These are phyloP conservation scores for Bursaphelenchus mucronatus DNA, from an alignment of 1,140 invertebrate genomes.

Conservation along the genomic window DNA sequence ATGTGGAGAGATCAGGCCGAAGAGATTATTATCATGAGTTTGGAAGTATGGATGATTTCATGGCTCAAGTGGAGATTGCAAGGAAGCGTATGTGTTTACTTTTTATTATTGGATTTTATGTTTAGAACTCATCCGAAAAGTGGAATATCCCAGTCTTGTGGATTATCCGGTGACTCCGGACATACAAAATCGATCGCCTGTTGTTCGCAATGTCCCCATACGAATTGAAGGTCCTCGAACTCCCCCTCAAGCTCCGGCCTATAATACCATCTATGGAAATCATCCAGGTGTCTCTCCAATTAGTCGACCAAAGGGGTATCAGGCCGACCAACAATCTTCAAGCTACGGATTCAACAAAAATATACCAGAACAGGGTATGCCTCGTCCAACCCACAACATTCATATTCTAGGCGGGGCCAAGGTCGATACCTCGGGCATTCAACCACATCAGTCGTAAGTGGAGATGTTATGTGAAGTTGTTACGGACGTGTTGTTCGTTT, in stretches of 20 bases:
- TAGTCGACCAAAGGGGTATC: background rate
- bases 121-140: background rate
- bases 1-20: background rate
- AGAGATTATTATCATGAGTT: background rate
- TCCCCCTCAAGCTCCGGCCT: background rate
- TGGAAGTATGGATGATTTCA: background rate
- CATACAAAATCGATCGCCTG: background rate
- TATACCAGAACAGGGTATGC: background rate
- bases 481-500: no score
- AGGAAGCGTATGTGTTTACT: slow-evolving; percentile 10
- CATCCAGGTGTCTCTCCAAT: background rate
- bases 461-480: no score
- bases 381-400: background rate
- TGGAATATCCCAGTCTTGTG: slow-evolving; percentile 1
- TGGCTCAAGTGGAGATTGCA: background rate
- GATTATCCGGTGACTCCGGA: background rate
- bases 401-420: background rate
- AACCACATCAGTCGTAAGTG: background rate
- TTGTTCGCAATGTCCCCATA: slow-evolving; percentile 2
- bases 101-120: background rate
- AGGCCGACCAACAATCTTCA: background rate
- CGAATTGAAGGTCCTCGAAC: background rate
- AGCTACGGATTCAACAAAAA: background rate
- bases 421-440: slow-evolving; percentile 9
- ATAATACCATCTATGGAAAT: background rate